Percentiles rank a stretch among this genome's conserved stretches.
These are phyloP conservation scores for Ditylenchus dipsaci DNA, from an alignment of 1,140 invertebrate species.

Conservation along the genomic window DNA sequence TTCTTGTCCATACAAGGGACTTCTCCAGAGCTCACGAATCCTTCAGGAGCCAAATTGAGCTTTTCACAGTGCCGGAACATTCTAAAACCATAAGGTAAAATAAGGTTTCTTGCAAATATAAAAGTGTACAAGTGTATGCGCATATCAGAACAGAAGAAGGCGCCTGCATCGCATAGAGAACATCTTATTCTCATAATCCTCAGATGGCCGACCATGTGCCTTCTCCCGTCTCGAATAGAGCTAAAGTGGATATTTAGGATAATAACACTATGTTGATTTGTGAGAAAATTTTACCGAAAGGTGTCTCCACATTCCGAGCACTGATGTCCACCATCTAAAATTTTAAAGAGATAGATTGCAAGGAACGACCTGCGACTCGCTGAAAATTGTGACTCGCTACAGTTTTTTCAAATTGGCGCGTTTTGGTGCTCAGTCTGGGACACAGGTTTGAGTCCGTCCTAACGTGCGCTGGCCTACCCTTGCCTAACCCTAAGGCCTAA, in stretches of 20 bases:
- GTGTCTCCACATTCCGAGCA: conserved; percentile 33
- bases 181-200: conserved; percentile 29
- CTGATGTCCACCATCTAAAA: conserved; percentile 11
- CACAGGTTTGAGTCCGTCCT: too few relatives aligned
- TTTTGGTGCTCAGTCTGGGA: too few relatives aligned
- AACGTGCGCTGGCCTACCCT: too few relatives aligned
- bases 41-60: conserved; percentile 31
- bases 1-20: conserved; percentile 33
- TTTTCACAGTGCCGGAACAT: conserved; percentile 36
- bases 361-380: too few relatives aligned
- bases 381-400: too few relatives aligned
- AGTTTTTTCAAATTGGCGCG: too few relatives aligned
- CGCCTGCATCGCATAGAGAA: conserved; percentile 21
- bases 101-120: neutral
- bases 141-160: conserved; percentile 33
- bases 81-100: neutral
- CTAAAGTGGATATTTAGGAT: too few relatives aligned
- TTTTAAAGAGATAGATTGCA: too few relatives aligned
- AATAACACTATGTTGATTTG: too few relatives aligned
- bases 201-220: conserved; percentile 33
- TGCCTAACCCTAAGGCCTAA: too few relatives aligned
- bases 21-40: conserved; percentile 21
- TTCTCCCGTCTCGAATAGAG: conserved; percentile 17
- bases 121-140: conserved; percentile 20
- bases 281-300: neutral